Base-by-base conservation (phyloP, 2,797 vertebrate genomes). In the Emydoidea blandingii region DNA sequence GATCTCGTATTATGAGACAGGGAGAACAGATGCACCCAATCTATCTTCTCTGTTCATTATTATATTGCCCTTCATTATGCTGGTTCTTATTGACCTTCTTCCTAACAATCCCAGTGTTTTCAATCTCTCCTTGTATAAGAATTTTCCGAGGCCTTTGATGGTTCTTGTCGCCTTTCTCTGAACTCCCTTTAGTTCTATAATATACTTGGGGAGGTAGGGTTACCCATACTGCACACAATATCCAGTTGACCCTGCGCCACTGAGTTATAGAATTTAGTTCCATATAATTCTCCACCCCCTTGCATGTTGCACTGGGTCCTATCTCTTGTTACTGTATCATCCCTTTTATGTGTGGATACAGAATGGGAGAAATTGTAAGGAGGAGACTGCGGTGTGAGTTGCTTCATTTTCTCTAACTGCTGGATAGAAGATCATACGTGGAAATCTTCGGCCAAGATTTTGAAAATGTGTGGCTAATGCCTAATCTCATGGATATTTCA, bases 101-200 rank as follows among this genome's bases (percentile, higher is more conserved):
- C 91, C 93, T 95, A 94, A 96, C 83, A 82, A 94, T 81, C 81
- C 92, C 95, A 52, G 93, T 97, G 94, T 91, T 88, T 90, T 92
- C 5, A 29, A 18, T 84, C 88, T 87, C 91, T 95, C 94, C 90
- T 72, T 5, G 11, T 95, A 96, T 96, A 95, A 97, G 95, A 86
- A 0, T 95, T 96, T 96, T 92, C 93, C 83, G 81, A 19, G 79
- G 94, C 93, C 94, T 91, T 96, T 97, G 93, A 95, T 96, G 95
- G 92, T 93, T 97, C 37, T 12, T 49, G 44, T 29, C 5, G 29
- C 14, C 74, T 49, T 1, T 49, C 96, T 95, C 93, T 96, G 96
- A 96, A 96, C 95, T 92, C 95, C 92, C 94, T 85, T 74, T 89
- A 96, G 95, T 96, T 95, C 93, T 47, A 89, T 91, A 92, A 83